Evolutionary conservation across 1,140 invertebrate genomes (phyloP).

Genomic region (Kradibia gibbosae): DNA sequence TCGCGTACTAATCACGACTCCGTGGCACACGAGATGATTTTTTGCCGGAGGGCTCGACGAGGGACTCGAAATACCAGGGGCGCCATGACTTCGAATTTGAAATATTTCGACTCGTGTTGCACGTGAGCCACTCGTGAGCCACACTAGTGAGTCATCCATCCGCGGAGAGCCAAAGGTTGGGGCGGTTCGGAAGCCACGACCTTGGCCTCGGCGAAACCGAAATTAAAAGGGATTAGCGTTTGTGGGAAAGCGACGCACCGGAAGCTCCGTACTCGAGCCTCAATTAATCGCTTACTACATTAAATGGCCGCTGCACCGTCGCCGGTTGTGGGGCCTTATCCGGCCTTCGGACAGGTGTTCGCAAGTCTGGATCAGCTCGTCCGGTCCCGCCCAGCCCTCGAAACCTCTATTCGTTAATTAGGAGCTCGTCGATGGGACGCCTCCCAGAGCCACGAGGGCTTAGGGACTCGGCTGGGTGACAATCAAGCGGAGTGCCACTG

Average conservation of each 20-base stretch:
- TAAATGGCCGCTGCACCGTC: constrained; percentile 53
- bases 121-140: neutral
- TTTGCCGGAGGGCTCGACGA: constrained; percentile 49
- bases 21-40: neutral
- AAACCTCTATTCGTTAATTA: constrained; percentile 27
- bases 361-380: neutral
- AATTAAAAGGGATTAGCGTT: constrained; percentile 27
- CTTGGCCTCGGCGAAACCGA: neutral
- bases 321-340: constrained; percentile 56
- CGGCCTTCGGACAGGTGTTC: constrained; percentile 52
- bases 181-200: neutral
- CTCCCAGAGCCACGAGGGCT: too few species aligned
- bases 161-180: constrained; percentile 3
- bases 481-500: neutral
- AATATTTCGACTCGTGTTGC: too few species aligned
- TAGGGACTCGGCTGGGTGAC: neutral
- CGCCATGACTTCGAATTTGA: too few species aligned
- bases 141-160: constrained; percentile 19
- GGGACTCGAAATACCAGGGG: too few species aligned
- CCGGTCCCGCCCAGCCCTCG: neutral
- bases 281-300: constrained; percentile 61
- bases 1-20: constrained; percentile 49
- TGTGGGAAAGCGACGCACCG: constrained; percentile 63
- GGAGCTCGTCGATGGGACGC: too few species aligned
- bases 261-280: constrained; percentile 62